Evolutionary conservation across 2,797 vertebrate species (phyloP).

Genomic region (Urocyon cinereoargenteus): DNA sequence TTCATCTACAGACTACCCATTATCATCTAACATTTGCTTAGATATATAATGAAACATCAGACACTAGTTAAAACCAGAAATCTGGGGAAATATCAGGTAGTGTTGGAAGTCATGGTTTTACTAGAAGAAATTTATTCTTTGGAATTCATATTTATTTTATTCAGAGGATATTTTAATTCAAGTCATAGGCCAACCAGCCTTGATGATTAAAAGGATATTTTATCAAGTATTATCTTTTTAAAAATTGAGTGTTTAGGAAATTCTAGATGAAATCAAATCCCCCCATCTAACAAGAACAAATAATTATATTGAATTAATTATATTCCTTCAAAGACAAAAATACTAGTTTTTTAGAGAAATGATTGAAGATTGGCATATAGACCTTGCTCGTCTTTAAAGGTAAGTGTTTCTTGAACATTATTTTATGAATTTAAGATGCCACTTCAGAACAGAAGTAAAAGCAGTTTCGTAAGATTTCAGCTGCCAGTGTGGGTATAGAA

Average conservation of each 20-base stretch:
- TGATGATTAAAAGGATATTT: constrained; percentile 48
- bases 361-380: background rate
- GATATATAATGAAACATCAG: background rate
- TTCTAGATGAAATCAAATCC: constrained; percentile 20
- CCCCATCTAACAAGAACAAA: background rate
- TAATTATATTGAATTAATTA: constrained; percentile 21
- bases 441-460: constrained; percentile 31
- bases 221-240: constrained; percentile 8
- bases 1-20: background rate
- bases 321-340: constrained; percentile 24
- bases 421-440: constrained; percentile 26
- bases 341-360: background rate
- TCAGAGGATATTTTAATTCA: constrained; percentile 11
- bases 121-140: background rate
- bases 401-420: constrained; percentile 2
- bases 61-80: background rate
- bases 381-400: constrained; percentile 40
- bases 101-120: background rate
- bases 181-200: background rate
- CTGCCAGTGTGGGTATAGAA: background rate
- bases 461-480: constrained; percentile 24
- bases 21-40: background rate
- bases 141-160: background rate
- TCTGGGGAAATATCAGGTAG: background rate
- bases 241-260: constrained; percentile 22